Evolutionary conservation across 2,888 invertebrate genomes (phyloP), one percentile per base, ranked within the genome.

Genomic region (Pemphredon lugubris): DNA sequence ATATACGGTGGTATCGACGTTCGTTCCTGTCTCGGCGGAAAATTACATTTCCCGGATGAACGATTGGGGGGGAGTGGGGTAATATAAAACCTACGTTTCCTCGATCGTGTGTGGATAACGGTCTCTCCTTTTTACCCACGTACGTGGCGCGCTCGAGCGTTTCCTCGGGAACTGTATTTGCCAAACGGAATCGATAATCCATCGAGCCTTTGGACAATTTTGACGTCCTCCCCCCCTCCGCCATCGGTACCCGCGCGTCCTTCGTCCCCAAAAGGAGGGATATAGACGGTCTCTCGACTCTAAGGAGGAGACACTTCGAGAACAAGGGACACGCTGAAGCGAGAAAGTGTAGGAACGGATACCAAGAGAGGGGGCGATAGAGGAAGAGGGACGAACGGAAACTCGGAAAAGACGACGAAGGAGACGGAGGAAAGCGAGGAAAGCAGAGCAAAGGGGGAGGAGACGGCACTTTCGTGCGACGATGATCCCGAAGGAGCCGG

Each of bases 401-500:
- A 18, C 21, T 11, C 5, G 18, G 50, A 45, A 40, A 55, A 21
- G 21, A 9, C 13, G 21, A 45, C n/a, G n/a, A 18, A 32, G n/a
- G 37, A 9, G 23, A 34, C 11, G n/a, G 45, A 14, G 14, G 7
- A 6, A 4, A 7, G 9, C 20, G 14, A 16, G 23, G 30, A 16
- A 14, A 44, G 23, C 20, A 14, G 23, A 18, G 30, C 37, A 16
- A 11, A 9, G 5, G 37, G 18, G 48, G 48, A 47, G 50, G 59
- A 42, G 48, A 72, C 69, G 47, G 55, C 61, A 60, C 42, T 60
- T 57, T 48, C 65, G 40, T 69, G 59, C 58, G 51, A 39, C 47
- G 61, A 47, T 68, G 69, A 74, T 79, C 79, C 77, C 79, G 64
- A 34, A 75, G 79, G 79, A 77, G 63, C 44, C 23, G 44, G 50